phyloP scores from a whole-genome alignment of 64 coral and sea anemone genomes.

The Actinia equina region DNA sequence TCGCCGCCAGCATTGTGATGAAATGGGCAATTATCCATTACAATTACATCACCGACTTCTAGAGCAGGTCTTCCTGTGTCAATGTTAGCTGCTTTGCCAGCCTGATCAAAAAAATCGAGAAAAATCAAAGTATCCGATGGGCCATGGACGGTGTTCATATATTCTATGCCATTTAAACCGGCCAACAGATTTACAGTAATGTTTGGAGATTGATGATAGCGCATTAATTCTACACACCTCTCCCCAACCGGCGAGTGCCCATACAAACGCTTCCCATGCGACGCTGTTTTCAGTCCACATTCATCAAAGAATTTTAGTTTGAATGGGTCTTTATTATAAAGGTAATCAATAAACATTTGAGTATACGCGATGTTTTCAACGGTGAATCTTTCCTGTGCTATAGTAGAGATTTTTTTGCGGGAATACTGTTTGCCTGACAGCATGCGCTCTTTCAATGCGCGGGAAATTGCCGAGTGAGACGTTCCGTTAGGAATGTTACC shows the following conservation, averaged over 20 bases:
- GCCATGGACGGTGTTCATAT: constrained; percentile 39
- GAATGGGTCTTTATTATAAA: constrained; percentile 15
- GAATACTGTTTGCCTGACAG: too few relatives aligned
- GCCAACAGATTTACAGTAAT: constrained; percentile 48
- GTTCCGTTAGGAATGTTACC: too few relatives aligned
- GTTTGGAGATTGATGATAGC: constrained; percentile 26
- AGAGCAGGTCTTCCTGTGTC: constrained; percentile 26
- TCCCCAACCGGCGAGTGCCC: constrained; percentile 20
- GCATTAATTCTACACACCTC: constrained; percentile 20
- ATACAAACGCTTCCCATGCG: constrained; percentile 22
- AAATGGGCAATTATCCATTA: constrained; percentile 35
- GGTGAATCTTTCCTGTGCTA: too few relatives aligned
- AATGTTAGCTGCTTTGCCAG: constrained; percentile 8
- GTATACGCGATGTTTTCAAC: constrained; percentile 37
- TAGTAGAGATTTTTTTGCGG: too few relatives aligned
- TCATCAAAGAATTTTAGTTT: constrained; percentile 10
- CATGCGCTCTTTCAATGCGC: too few relatives aligned
- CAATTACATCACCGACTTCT: constrained; percentile 31
- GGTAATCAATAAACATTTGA: constrained; percentile 46
- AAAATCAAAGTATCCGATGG: constrained; percentile 9
- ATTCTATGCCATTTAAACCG: constrained; percentile 18
- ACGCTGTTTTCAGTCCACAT: background rate
- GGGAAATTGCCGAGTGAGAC: too few relatives aligned
- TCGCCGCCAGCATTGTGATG: constrained; percentile 42
- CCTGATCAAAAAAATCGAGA: constrained; percentile 41